These are phyloP conservation scores for Gerris buenoi DNA, from an alignment of 1,140 invertebrate genomes.

Conservation along the genomic window DNA sequence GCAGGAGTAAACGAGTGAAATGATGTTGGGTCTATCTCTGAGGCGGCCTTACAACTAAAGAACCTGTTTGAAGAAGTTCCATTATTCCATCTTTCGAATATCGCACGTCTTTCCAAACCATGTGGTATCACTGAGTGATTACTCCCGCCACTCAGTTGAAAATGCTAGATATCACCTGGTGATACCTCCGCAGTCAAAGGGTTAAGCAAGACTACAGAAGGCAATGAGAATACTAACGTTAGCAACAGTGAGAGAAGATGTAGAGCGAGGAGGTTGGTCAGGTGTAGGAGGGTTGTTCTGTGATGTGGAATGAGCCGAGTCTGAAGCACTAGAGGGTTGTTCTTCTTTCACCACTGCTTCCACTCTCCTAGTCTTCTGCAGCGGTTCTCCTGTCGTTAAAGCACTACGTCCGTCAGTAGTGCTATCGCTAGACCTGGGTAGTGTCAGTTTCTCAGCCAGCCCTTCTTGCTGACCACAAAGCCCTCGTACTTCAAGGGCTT, in stretches of 20 bases:
- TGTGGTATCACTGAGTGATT: too few relatives aligned
- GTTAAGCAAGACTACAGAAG: too few relatives aligned
- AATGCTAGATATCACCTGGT: too few relatives aligned
- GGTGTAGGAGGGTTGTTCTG: background rate
- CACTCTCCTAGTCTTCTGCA: slow-evolving; percentile 11
- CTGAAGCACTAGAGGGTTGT: background rate
- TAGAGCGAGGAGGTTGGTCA: background rate
- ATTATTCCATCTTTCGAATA: too few relatives aligned
- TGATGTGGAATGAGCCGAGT: background rate
- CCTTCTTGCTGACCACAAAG: slow-evolving; percentile 14
- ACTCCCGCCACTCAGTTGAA: too few relatives aligned
- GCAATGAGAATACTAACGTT: too few relatives aligned
- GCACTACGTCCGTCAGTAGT: background rate
- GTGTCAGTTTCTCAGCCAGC: slow-evolving; percentile 11
- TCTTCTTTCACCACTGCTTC: slow-evolving; percentile 12
- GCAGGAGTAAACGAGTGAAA: too few relatives aligned
- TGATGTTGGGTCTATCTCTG: too few relatives aligned
- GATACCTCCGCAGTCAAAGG: too few relatives aligned
- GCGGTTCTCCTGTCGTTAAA: slow-evolving; percentile 6
- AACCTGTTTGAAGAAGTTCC: too few relatives aligned
- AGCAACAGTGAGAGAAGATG: background rate
- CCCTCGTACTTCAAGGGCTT: slow-evolving; percentile 66
- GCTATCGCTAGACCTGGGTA: slow-evolving; percentile 7
- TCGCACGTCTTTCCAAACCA: too few relatives aligned
- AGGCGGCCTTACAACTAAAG: too few relatives aligned